A percentile compares a stretch with the other conserved stretches of the same genome.
Conservation (phyloP, 2,888 invertebrate genomes). For the Dynastes maya region DNA sequence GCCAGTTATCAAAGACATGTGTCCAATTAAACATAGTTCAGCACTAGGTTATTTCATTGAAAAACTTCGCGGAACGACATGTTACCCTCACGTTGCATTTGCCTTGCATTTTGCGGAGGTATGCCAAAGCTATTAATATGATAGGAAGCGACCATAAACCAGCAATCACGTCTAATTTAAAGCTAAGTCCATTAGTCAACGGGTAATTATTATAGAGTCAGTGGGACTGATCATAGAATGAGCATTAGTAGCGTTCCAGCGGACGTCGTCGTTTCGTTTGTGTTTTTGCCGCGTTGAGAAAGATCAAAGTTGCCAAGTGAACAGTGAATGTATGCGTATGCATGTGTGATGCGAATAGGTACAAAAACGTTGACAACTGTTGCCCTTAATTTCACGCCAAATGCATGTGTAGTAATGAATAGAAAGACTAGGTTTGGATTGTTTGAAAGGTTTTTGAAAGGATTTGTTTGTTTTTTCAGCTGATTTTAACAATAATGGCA, state of each 20-base stretch:
- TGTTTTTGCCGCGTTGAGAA: neutral
- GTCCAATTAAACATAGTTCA: too few species aligned
- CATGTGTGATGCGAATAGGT: too few species aligned
- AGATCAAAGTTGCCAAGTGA: constrained; percentile 32
- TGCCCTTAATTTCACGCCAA: too few species aligned
- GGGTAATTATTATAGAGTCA: constrained; percentile 22
- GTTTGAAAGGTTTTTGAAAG: too few species aligned
- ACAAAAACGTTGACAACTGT: too few species aligned
- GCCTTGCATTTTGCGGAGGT: too few species aligned
- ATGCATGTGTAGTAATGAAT: too few species aligned
- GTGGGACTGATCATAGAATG: constrained; percentile 27
- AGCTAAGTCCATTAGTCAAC: neutral
- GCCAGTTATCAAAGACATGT: too few species aligned
- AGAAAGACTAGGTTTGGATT: too few species aligned
- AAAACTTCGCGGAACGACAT: neutral
- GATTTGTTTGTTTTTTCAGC: too few species aligned
- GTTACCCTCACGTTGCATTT: neutral
- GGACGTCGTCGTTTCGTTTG: neutral
- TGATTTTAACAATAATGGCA: too few species aligned
- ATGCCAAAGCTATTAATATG: constrained; percentile 15
- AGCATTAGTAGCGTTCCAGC: constrained; percentile 12
- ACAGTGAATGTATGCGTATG: neutral
- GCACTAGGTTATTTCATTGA: too few species aligned
- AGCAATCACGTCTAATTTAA: constrained; percentile 31
- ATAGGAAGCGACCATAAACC: neutral